Base-by-base conservation (phyloP, 2,888 invertebrate genomes). In the Sarcophaga carnaria region DNA sequence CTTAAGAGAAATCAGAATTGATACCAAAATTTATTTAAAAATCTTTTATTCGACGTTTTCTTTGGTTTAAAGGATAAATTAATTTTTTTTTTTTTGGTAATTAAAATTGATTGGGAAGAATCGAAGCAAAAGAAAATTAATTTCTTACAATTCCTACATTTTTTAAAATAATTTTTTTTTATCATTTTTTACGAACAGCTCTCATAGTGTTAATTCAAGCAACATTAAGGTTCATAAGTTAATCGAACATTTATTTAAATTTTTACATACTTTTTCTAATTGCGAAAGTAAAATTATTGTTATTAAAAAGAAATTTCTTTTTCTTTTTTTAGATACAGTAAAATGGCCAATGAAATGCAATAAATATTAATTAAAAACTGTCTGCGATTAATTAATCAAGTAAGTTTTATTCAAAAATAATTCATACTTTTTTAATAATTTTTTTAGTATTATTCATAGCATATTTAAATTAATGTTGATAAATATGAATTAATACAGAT, bases 331-430 rank as follows among this genome's bases (percentile, higher is more conserved):
- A 64, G 60, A 20, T 27, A 17, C 14, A 25, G 1, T 17, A 74
- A 49, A 11, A 66, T 54, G 64, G 62, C 2, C 20, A 75, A 63
- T 20, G 62, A 78, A 60, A 12, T 49, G 77, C 45, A 84, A 87
- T 87, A 84, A 84, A 84, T 87, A 63, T 71, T 71, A 71, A 87
- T 84, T 81, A 22, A 75, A 27, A 79, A 47, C 22, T 78, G 69
- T 78, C 80, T 81, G 17, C 75, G 45, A 66, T 78, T 69, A 86
- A 74, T 80, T 79, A 81, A 22, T 22, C 22, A 25, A 47, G 49
- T 25, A 54, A 63, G 5, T 17, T n/a, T n/a, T 69, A 27, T 20
- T 3, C n/a, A 54, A 12, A 66, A 27, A 1, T 20, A 27, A 14
- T 54, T 54, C 10, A 14, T 54, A 54, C 4, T 54, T 54, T 54